Evolutionary conservation across 2,888 invertebrate species (phyloP).

Genomic region (Hedya salicella): DNA sequence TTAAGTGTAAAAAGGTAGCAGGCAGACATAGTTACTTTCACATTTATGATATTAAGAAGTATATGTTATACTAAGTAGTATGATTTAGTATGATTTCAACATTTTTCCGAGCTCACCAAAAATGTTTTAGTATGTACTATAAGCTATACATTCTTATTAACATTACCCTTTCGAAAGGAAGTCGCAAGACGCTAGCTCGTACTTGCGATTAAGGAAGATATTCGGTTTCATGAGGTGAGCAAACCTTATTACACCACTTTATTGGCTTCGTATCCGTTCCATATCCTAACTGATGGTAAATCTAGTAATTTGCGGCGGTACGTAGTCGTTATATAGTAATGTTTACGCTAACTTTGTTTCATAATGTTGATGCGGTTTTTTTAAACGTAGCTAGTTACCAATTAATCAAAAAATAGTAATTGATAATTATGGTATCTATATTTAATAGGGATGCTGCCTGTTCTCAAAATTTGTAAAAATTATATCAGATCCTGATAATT

Average conservation of each 20-base stretch:
- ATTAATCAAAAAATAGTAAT: too few relatives aligned
- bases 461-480: too few relatives aligned
- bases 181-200: slow-evolving; percentile 12
- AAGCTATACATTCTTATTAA: not conserved
- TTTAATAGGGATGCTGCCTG: too few relatives aligned
- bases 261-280: slow-evolving; percentile 42
- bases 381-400: not conserved
- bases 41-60: too few relatives aligned
- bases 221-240: slow-evolving; percentile 30
- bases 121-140: not conserved
- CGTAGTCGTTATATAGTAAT: not conserved
- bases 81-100: too few relatives aligned
- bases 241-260: slow-evolving; percentile 38
- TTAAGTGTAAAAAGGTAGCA: too few relatives aligned
- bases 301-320: slow-evolving; percentile 21
- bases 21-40: too few relatives aligned
- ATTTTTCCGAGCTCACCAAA: too few relatives aligned
- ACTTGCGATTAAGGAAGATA: slow-evolving; percentile 32
- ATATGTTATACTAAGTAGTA: too few relatives aligned
- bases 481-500: too few relatives aligned
- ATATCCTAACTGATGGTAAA: slow-evolving; percentile 14
- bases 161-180: slow-evolving; percentile 25
- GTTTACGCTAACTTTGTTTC: not conserved
- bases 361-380: not conserved
- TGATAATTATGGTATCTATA: too few relatives aligned